Evolutionary conservation across 2,888 invertebrate species (phyloP).

Genomic region (Tipula helvola): DNA sequence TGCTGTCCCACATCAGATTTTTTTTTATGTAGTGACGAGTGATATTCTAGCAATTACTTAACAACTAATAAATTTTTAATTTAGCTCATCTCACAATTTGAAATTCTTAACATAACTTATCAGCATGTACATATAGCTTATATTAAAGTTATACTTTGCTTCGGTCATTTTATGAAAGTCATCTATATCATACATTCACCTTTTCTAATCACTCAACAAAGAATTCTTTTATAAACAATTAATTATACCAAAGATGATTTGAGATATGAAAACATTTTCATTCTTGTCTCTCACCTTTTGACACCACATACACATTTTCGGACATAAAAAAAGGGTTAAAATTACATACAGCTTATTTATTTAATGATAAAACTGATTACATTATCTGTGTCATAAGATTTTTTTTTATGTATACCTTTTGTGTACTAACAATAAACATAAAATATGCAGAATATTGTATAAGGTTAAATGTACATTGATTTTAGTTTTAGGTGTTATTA

Average conservation of each 20-base stretch:
- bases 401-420: background rate
- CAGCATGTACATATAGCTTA: no score
- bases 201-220: background rate
- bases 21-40: no score
- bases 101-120: no score
- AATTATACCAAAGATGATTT: background rate
- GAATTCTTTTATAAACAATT: background rate
- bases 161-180: background rate
- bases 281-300: background rate
- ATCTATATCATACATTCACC: background rate
- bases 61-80: no score
- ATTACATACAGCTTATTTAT: background rate
- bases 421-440: background rate
- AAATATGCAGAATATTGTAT: background rate
- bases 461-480: background rate
- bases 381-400: background rate
- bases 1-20: no score
- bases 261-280: background rate
- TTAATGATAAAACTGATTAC: background rate
- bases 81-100: no score
- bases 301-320: background rate
- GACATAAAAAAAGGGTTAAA: background rate
- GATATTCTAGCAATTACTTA: no score
- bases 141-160: no score
- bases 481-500: background rate